These are phyloP conservation scores for Falco peregrinus DNA, from an alignment of 2,797 vertebrate species.

Conservation along the genomic window DNA sequence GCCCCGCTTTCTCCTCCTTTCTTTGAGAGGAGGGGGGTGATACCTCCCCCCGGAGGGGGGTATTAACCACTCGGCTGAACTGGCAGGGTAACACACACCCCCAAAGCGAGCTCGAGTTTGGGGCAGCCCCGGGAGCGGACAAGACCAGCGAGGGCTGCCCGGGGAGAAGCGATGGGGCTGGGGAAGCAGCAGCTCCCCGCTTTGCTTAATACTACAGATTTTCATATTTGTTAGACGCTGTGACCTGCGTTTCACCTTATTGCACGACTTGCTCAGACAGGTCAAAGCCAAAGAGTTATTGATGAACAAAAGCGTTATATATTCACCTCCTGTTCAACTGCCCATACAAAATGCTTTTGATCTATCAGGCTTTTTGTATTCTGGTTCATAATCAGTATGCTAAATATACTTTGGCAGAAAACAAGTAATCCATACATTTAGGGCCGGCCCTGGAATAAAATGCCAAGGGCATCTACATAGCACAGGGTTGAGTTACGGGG, in stretches of 20 bases:
- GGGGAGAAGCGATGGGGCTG: neutral
- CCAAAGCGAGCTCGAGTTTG: neutral
- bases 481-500: neutral
- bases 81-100: neutral
- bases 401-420: constrained; percentile 58
- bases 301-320: constrained; percentile 94
- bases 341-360: constrained; percentile 81
- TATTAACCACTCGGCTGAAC: neutral
- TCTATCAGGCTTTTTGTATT: constrained; percentile 76
- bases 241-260: constrained; percentile 99
- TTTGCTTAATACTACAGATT: constrained; percentile 75
- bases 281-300: constrained; percentile 97
- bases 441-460: neutral
- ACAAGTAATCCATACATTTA: constrained; percentile 38
- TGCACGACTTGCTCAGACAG: constrained; percentile 89
- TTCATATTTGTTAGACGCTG: constrained; percentile 90
- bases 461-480: constrained; percentile 16
- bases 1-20: neutral
- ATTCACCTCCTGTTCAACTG: constrained; percentile 86
- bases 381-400: constrained; percentile 70
- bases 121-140: neutral
- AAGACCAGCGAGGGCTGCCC: neutral
- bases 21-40: neutral
- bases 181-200: neutral
- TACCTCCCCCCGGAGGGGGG: neutral